A percentile compares a stretch with the other conserved stretches of the same genome.
phyloP scores from a whole-genome alignment of 23 tunicate genomes.

The Ascidia mentula region DNA sequence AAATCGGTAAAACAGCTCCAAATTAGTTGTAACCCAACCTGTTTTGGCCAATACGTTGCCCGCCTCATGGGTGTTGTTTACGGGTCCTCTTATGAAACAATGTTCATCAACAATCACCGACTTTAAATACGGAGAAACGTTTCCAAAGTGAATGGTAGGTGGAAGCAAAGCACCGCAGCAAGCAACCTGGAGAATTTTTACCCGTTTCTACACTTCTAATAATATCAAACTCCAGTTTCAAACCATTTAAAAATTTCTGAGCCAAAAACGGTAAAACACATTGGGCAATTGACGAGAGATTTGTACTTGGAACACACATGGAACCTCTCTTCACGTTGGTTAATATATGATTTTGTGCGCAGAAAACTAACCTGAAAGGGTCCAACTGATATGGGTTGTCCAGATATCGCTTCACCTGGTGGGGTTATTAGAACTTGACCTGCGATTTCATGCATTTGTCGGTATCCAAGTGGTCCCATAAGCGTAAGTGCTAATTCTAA shows the following conservation, averaged over 20 bases:
- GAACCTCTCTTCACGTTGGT: no score
- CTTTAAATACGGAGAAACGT: slow-evolving; percentile 21
- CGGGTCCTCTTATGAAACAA: slow-evolving; percentile 34
- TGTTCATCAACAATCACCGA: slow-evolving; percentile 41
- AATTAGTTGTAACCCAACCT: no score
- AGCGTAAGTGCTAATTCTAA: slow-evolving; percentile 35
- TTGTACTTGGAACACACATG: no score
- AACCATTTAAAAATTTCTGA: no score
- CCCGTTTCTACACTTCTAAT: no score
- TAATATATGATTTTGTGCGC: no score
- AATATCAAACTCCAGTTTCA: no score
- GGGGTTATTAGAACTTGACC: slow-evolving; percentile 18
- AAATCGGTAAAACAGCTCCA: no score
- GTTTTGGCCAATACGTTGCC: slow-evolving; percentile 9
- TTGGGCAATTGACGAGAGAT: no score
- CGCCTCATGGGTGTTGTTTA: slow-evolving; percentile 4
- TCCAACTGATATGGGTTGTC: slow-evolving; percentile 28
- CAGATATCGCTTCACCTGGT: slow-evolving; percentile 48
- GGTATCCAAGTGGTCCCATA: slow-evolving; percentile 31
- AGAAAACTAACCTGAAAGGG: slow-evolving; percentile 42
- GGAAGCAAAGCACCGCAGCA: slow-evolving; percentile 19
- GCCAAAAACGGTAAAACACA: no score
- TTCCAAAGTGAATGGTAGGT: slow-evolving; percentile 25
- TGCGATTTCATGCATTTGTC: slow-evolving; percentile 31
- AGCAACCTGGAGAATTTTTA: slow-evolving; percentile 37